Conservation (phyloP, 2,888 invertebrate genomes). For the Ophioninae sp. region DNA sequence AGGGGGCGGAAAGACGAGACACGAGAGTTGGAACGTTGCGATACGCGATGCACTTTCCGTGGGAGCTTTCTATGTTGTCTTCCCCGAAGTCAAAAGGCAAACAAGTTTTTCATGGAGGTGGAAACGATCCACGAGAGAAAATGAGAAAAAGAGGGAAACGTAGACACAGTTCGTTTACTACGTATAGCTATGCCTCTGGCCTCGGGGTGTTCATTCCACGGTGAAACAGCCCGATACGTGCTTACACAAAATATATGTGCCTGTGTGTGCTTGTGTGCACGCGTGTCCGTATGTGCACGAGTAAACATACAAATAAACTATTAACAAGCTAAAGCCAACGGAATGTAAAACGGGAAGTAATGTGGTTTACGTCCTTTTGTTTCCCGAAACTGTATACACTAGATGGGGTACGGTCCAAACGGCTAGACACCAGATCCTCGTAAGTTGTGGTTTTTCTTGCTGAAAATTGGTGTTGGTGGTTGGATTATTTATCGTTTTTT, state of each 20-base stretch:
- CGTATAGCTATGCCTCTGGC: conserved; percentile 30
- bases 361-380: not conserved
- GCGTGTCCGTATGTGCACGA: not conserved
- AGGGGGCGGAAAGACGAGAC: not conserved
- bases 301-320: not conserved
- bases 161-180: conserved; percentile 50
- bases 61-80: conserved; percentile 53
- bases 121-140: conserved; percentile 37
- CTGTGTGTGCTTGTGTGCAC: not conserved
- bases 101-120: conserved; percentile 49
- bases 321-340: not conserved
- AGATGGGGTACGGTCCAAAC: not conserved
- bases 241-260: not conserved
- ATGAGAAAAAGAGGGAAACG: conserved; percentile 22
- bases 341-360: not conserved
- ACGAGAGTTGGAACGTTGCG: conserved; percentile 39
- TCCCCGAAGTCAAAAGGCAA: conserved; percentile 40
- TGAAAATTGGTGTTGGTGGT: too few relatives aligned
- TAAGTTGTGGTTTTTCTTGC: too few relatives aligned
- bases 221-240: not conserved
- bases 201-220: conserved; percentile 35
- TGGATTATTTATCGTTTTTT: too few relatives aligned
- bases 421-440: too few relatives aligned
- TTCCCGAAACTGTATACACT: not conserved
- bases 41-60: conserved; percentile 50